Evolutionary conservation across 2,113 vertebrate species (phyloP).

Genomic region (Rhinoptilus africanus): DNA sequence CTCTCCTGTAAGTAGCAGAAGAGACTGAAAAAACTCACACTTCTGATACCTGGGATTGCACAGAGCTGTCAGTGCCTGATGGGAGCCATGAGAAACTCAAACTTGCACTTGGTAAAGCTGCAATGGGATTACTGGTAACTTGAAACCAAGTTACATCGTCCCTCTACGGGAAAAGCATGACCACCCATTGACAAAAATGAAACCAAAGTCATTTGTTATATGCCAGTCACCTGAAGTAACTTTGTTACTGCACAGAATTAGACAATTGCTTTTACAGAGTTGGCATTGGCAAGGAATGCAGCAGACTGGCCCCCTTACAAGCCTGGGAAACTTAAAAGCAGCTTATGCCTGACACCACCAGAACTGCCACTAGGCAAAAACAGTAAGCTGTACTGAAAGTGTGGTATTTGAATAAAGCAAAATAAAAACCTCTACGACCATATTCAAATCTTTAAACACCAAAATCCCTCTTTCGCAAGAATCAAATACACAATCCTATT

Average conservation of each 20-base stretch:
- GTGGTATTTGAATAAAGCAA: background rate
- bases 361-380: background rate
- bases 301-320: background rate
- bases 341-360: background rate
- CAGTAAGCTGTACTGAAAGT: background rate
- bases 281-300: background rate
- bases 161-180: background rate
- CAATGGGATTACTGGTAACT: background rate
- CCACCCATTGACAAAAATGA: background rate
- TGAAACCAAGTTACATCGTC: background rate
- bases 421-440: background rate
- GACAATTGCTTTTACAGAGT: background rate
- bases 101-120: background rate
- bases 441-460: background rate
- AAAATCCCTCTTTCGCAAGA: background rate
- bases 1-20: background rate
- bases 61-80: background rate
- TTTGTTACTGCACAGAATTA: background rate
- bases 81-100: background rate
- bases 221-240: background rate
- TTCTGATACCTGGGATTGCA: background rate
- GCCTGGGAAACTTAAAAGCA: background rate
- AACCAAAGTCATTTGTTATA: background rate
- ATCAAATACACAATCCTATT: background rate
- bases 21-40: background rate